Evolutionary conservation across 2,113 vertebrate genomes (phyloP).

Genomic region (Nematolebias whitei): DNA sequence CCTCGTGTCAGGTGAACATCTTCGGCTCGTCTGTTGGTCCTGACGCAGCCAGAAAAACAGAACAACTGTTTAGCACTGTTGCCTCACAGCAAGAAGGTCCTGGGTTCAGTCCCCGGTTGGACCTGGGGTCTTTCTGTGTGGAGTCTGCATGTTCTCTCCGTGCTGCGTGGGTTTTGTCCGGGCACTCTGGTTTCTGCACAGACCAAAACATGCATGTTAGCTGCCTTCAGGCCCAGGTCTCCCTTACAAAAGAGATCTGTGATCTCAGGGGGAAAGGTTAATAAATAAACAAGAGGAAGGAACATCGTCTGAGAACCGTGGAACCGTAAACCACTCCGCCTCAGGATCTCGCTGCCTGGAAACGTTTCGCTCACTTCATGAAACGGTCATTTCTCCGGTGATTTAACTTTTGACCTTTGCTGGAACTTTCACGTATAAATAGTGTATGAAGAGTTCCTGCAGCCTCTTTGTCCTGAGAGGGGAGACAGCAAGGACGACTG

Average conservation of each 20-base stretch:
- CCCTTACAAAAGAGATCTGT: no score
- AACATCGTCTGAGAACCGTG: conserved; percentile 35
- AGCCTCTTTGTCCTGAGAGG: conserved; percentile 26
- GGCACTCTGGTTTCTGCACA: no score
- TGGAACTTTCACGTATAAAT: conserved; percentile 59
- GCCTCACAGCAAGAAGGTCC: no score
- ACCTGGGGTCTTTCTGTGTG: no score
- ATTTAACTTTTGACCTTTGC: conserved; percentile 66
- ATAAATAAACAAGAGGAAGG: no score
- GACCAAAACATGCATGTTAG: no score
- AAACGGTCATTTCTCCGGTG: conserved; percentile 43
- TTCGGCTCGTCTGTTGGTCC: conserved; percentile 6
- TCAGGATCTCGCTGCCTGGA: conserved; percentile 31
- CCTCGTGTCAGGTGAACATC: conserved; percentile 11
- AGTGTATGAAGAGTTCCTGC: conserved; percentile 17
- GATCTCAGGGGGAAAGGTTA: no score
- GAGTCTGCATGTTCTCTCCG: no score
- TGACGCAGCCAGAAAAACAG: conserved; percentile 37
- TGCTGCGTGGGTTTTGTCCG: no score
- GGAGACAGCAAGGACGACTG: conserved; percentile 31
- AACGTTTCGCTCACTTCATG: conserved; percentile 31
- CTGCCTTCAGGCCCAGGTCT: no score
- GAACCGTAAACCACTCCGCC: conserved; percentile 43
- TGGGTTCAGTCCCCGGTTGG: no score
- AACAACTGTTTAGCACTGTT: no score